Base-by-base conservation (phyloP, 2,888 invertebrate genomes). In the Cheilosia pagana region DNA sequence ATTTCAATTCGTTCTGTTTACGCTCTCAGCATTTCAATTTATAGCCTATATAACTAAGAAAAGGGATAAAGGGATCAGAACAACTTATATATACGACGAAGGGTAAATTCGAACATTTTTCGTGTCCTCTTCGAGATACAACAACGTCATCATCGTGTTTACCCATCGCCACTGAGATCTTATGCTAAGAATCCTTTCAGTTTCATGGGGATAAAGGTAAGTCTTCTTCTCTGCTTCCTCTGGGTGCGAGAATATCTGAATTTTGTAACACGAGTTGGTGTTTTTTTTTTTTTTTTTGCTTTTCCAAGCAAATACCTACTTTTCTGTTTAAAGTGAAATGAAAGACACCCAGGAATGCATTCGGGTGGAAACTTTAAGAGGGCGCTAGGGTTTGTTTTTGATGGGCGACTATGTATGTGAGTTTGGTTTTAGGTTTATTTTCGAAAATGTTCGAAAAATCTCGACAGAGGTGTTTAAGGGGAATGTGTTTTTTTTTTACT, bases 1-100 rank as follows among this genome's bases (percentile, higher is more conserved):
- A 52, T 72, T 79, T 79, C 28, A 79, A 79, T 79, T 65, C 45
- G 57, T 50, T 52, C 52, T 25, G 41, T 39, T 53, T 65, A 35
- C 39, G 52, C 25, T 41, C 31, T 16, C n/a, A 48, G 60, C 74
- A 72, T 72, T 72, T 67, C 60, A 79, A 79, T 79, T 53, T 67
- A 59, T 60, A 59, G 72, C 48, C 39, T 55, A 28, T 3, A 23
- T 35, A 35, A 3, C 52, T 23, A 41, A 16, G 19, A 23, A 12
- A 35, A 25, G 21, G 6, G 21, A 25, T 65, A 7, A 70, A 41
- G 28, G 52, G 68, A 75, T 67, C 48, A 19, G 25, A 25, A 7
- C 6, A 62, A 55, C 62, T 63, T 62, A 50, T 14, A 50, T 14
- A 28, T 7, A 25, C 41, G 55, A 35, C 16, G 45, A 53, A 31